Conservation (phyloP, 2,888 invertebrate genomes). For the Rhynchonema sp. region DNA sequence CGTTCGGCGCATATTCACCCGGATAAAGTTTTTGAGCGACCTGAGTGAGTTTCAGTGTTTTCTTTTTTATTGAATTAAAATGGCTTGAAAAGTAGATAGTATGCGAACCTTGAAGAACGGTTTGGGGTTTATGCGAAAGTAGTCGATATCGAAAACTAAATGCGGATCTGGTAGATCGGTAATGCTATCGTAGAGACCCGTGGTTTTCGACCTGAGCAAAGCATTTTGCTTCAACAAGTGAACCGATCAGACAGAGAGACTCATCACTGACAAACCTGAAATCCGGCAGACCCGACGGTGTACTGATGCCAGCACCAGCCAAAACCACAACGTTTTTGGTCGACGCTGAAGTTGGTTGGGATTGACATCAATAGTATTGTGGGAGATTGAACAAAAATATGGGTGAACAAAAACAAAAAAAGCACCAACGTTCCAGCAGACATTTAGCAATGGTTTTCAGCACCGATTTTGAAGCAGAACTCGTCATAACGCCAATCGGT, state of each 20-base stretch:
- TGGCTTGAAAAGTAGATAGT: neutral
- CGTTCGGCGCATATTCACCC: slow-evolving; percentile 32
- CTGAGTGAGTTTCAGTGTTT: slow-evolving; percentile 32
- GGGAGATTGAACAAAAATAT: neutral
- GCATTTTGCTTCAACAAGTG: neutral
- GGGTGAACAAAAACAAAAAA: neutral
- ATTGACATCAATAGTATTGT: neutral
- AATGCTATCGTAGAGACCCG: slow-evolving; percentile 74
- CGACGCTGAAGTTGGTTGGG: neutral
- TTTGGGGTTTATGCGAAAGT: slow-evolving; percentile 57
- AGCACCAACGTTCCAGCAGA: neutral
- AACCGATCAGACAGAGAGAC: neutral
- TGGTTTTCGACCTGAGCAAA: slow-evolving; percentile 61
- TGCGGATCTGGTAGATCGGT: slow-evolving; percentile 50
- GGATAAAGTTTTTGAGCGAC: slow-evolving; percentile 34
- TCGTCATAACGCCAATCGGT: too few relatives aligned
- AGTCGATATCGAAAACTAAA: slow-evolving; percentile 61
- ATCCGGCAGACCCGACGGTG: slow-evolving; percentile 35
- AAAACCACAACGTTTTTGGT: slow-evolving; percentile 22
- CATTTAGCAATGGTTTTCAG: neutral
- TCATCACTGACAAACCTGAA: slow-evolving; percentile 27
- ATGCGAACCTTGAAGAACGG: slow-evolving; percentile 71
- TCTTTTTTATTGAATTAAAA: slow-evolving; percentile 27
- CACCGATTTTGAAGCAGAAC: neutral
- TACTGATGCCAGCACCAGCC: slow-evolving; percentile 36